Percentiles rank a stretch among this genome's conserved stretches.
These are phyloP conservation scores for Neoscelio sp. DNA, from an alignment of 2,888 invertebrate species.

Conservation along the genomic window DNA sequence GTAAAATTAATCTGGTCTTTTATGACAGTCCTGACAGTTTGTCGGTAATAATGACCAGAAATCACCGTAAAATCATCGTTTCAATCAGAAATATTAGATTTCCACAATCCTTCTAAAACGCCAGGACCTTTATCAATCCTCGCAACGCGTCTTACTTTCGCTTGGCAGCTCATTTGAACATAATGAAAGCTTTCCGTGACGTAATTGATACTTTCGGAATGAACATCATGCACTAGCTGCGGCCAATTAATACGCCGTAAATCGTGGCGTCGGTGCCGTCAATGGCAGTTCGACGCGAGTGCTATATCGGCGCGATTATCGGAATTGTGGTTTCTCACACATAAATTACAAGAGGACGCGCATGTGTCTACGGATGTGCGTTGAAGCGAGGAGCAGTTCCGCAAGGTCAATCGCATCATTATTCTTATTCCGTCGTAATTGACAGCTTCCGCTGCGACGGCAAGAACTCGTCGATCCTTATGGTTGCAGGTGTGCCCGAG, in stretches of 20 bases:
- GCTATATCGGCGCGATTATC: constrained; percentile 34
- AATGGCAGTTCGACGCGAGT: constrained; percentile 28
- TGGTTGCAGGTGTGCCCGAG: constrained; percentile 22
- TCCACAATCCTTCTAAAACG: constrained; percentile 18
- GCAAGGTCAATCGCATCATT: constrained; percentile 61
- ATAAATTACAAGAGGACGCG: constrained; percentile 41
- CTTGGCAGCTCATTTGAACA: not conserved
- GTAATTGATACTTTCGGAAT: constrained; percentile 7
- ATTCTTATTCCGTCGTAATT: constrained; percentile 60
- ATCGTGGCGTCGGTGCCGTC: constrained; percentile 23
- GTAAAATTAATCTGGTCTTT: too few species aligned
- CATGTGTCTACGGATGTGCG: constrained; percentile 24
- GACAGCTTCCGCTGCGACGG: constrained; percentile 53
- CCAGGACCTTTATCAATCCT: constrained; percentile 36
- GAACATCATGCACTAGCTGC: constrained; percentile 21
- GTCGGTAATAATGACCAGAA: too few species aligned
- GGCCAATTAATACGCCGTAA: constrained; percentile 45
- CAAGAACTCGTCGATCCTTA: constrained; percentile 34
- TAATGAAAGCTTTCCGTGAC: constrained; percentile 9
- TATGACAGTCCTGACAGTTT: too few species aligned
- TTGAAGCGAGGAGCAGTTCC: constrained; percentile 7
- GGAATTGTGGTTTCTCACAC: constrained; percentile 28
- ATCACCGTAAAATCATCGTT: too few species aligned
- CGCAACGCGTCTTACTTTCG: constrained; percentile 19
- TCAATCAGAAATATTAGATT: too few species aligned